Conservation (phyloP, 2,888 invertebrate genomes). For the Coenonympha glycerion region DNA sequence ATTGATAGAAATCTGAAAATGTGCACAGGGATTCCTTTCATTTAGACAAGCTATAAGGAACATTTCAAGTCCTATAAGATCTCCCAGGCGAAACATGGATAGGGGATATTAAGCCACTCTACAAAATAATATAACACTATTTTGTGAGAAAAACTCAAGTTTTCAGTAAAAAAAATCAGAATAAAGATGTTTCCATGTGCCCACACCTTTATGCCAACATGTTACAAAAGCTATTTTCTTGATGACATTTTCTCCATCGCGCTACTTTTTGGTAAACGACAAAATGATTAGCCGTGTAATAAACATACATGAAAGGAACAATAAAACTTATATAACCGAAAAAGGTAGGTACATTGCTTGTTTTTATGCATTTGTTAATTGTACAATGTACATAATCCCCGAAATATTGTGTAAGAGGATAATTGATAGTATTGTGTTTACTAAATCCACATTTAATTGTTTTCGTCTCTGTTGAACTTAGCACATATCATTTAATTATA, state of each 20-base stretch:
- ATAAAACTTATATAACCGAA: conserved; percentile 29
- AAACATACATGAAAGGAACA: conserved; percentile 36
- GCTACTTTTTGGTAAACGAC: conserved; percentile 33
- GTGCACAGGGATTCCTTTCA: too few species aligned
- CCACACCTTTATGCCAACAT: background rate
- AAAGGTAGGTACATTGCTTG: background rate
- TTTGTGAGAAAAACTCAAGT: too few species aligned
- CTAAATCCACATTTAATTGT: background rate
- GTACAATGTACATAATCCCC: background rate
- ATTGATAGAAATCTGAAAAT: too few species aligned
- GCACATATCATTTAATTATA: too few species aligned
- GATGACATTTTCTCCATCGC: conserved; percentile 33
- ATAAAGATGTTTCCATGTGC: background rate
- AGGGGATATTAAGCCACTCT: too few species aligned
- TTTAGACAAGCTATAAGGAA: too few species aligned
- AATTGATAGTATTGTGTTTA: background rate
- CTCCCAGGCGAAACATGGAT: too few species aligned
- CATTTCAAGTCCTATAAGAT: too few species aligned
- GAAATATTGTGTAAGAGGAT: background rate
- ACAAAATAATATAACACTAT: too few species aligned
- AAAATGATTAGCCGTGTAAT: conserved; percentile 39
- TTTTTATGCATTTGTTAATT: background rate
- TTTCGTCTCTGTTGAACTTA: background rate
- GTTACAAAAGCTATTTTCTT: conserved; percentile 22
- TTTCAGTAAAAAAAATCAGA: background rate